A percentile compares a stretch with the other conserved stretches of the same genome.
These are phyloP conservation scores for Diplodus puntazzo DNA, from an alignment of 2,797 vertebrate species.

Conservation along the genomic window DNA sequence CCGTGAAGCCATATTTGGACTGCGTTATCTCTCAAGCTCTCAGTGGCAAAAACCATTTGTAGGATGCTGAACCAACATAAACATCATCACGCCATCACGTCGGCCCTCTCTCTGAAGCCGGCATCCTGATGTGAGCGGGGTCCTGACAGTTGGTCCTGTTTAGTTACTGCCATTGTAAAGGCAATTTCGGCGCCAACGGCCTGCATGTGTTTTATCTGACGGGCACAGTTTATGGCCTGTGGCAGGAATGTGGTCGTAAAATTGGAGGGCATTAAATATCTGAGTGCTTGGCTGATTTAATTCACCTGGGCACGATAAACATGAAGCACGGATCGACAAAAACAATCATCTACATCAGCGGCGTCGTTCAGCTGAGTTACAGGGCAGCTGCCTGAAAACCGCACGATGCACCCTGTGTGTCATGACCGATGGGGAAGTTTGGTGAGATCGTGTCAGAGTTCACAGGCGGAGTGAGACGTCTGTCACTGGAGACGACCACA, in stretches of 20 bases:
- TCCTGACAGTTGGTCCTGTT: constrained; percentile 38
- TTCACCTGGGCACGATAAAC: constrained; percentile 38
- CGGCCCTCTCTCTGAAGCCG: background rate
- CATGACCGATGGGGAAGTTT: background rate
- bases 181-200: constrained; percentile 34
- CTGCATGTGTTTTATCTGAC: constrained; percentile 7
- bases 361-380: background rate
- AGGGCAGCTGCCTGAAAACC: too few species aligned
- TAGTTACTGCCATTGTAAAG: constrained; percentile 39
- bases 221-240: constrained; percentile 44
- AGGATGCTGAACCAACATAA: constrained; percentile 39
- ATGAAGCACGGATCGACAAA: constrained; percentile 1
- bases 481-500: background rate
- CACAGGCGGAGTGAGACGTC: background rate
- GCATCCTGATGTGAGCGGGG: constrained; percentile 17
- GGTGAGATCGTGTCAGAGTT: background rate
- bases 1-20: constrained; percentile 60
- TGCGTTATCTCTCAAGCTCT: constrained; percentile 54
- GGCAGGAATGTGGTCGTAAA: constrained; percentile 56
- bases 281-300: constrained; percentile 43
- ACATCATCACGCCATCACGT: constrained; percentile 41
- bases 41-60: constrained; percentile 42
- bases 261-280: constrained; percentile 1
- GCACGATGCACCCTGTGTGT: background rate
- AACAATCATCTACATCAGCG: constrained; percentile 6